A percentile compares a stretch with the other conserved stretches of the same genome.
Conservation (phyloP, 2,888 invertebrate genomes). For the Arctia plantaginis region DNA sequence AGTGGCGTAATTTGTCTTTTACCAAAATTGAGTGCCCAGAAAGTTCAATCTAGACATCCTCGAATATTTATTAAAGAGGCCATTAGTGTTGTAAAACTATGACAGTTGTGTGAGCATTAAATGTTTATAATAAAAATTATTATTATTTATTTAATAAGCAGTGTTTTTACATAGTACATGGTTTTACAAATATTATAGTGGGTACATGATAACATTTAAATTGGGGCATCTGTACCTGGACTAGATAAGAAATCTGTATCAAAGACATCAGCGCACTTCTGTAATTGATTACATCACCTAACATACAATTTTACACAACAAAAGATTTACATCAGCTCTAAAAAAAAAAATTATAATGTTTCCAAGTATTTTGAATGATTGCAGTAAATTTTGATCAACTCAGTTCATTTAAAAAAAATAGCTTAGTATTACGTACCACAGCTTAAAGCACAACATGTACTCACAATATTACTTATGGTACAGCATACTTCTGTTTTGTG, state of each 20-base stretch:
- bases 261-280: too few relatives aligned
- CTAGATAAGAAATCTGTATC: too few relatives aligned
- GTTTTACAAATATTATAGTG: too few relatives aligned
- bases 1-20: constrained; percentile 42
- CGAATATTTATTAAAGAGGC: constrained; percentile 30
- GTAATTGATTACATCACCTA: too few relatives aligned
- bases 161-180: too few relatives aligned
- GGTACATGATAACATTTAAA: not conserved
- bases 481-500: not conserved
- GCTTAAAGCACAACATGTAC: not conserved
- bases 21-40: constrained; percentile 39
- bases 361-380: constrained; percentile 25
- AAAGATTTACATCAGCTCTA: too few relatives aligned
- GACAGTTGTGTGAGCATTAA: constrained; percentile 24
- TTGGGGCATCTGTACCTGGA: too few relatives aligned
- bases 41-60: constrained; percentile 31
- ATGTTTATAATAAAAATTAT: too few relatives aligned
- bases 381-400: constrained; percentile 1
- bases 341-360: too few relatives aligned
- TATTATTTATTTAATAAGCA: too few relatives aligned
- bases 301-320: too few relatives aligned
- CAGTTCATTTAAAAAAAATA: not conserved
- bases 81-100: constrained; percentile 29
- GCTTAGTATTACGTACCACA: not conserved
- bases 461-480: not conserved